Evolutionary conservation across 2,888 invertebrate genomes (phyloP).

Genomic region (Reticulitermes lucifugus): DNA sequence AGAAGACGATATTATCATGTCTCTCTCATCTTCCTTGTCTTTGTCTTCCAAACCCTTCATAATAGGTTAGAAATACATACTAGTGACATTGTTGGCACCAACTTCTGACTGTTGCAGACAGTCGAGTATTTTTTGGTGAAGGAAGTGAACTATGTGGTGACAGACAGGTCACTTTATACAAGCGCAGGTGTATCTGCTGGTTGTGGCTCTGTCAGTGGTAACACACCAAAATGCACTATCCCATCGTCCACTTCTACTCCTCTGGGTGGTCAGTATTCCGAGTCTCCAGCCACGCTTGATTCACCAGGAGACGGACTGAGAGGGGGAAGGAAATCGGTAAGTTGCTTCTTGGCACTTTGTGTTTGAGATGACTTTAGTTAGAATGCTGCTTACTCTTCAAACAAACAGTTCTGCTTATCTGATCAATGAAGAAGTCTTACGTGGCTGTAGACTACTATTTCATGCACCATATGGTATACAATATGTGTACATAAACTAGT

Average conservation of each 20-base stretch:
- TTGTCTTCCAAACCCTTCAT: no score
- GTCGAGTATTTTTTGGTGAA: slow-evolving; percentile 72
- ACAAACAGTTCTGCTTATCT: no score
- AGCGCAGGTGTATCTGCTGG: slow-evolving; percentile 22
- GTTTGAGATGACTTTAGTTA: no score
- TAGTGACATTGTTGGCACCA: no score
- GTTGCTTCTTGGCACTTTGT: background rate
- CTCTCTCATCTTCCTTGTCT: no score
- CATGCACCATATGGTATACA: no score
- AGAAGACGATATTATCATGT: no score
- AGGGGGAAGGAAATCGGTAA: slow-evolving; percentile 20
- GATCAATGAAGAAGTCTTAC: no score
- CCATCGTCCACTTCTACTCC: slow-evolving; percentile 54
- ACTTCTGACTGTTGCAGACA: slow-evolving; percentile 63
- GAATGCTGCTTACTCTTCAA: no score
- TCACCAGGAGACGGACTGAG: slow-evolving; percentile 60
- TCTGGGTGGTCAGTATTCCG: slow-evolving; percentile 53
- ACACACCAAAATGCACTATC: slow-evolving; percentile 44
- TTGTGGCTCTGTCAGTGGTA: slow-evolving; percentile 38
- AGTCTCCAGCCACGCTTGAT: slow-evolving; percentile 49
- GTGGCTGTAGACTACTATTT: no score
- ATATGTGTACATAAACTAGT: no score
- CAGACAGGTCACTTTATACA: slow-evolving; percentile 61
- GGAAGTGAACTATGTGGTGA: slow-evolving; percentile 72
- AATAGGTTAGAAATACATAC: no score